Conservation (phyloP, 1,140 invertebrate species). For the Diuraphis noxia region DNA sequence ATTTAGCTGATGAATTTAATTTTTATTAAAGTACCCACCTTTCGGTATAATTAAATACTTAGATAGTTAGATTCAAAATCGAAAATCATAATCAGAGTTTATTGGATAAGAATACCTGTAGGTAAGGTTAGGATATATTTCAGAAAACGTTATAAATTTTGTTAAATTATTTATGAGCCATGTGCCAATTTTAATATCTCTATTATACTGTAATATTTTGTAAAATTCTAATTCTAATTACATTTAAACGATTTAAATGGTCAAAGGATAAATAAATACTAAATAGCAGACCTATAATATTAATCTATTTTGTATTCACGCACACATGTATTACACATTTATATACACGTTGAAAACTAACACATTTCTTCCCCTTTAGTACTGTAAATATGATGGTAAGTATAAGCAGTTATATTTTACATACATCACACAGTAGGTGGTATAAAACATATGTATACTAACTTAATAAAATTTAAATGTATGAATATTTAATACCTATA, state of each 20-base stretch:
- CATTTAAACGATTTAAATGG: neutral
- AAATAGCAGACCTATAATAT: neutral
- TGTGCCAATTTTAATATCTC: no score
- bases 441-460: neutral
- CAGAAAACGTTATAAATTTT: neutral
- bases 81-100: neutral
- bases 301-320: neutral
- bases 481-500: neutral
- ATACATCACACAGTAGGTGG: conserved; percentile 12
- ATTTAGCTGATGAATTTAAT: neutral
- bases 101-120: no score
- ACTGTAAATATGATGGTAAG: neutral
- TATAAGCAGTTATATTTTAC: neutral
- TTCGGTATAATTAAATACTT: neutral
- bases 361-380: neutral
- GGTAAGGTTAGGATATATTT: no score
- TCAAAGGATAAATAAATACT: neutral
- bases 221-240: neutral
- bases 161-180: neutral
- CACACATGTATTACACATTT: neutral
- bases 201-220: no score
- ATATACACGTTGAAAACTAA: neutral
- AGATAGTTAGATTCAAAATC: neutral
- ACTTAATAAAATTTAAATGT: neutral
- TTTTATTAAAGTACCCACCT: neutral